phyloP scores from a whole-genome alignment of 1,140 invertebrate species.

The Pseudomyrmex concolor region DNA sequence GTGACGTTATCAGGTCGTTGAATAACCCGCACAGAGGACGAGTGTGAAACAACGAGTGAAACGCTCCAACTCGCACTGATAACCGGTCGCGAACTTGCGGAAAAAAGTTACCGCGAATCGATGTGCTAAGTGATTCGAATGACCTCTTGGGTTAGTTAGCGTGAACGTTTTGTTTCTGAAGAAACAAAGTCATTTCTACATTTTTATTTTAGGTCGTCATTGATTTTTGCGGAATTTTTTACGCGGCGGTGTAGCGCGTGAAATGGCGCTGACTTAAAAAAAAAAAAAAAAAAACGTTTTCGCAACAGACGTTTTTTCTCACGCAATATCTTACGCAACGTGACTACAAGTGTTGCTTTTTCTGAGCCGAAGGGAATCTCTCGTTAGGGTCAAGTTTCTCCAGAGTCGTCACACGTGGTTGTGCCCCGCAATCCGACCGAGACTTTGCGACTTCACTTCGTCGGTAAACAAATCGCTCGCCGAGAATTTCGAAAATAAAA shows the following conservation, averaged over 20 bases:
- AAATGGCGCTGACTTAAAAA: not conserved
- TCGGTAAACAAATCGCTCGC: too few relatives aligned
- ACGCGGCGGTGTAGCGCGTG: not conserved
- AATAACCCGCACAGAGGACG: too few relatives aligned
- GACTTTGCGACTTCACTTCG: not conserved
- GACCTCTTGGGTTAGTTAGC: too few relatives aligned
- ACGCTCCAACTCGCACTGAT: not conserved
- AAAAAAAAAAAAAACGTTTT: too few relatives aligned
- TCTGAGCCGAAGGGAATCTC: too few relatives aligned
- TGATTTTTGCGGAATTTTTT: not conserved
- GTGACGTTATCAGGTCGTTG: not conserved
- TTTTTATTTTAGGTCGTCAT: not conserved
- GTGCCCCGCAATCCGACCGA: not conserved
- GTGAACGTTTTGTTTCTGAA: not conserved
- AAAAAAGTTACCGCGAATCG: not conserved
- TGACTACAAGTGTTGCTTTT: too few relatives aligned
- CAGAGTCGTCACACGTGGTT: constrained; percentile 60
- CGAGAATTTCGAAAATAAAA: not conserved
- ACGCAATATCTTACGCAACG: not conserved
- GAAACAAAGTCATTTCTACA: not conserved
- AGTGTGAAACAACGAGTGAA: not conserved
- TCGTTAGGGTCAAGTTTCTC: not conserved
- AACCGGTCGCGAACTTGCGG: not conserved
- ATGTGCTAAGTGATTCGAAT: not conserved
- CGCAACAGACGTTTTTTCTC: not conserved